Evolutionary conservation across 2,888 invertebrate species (phyloP).

Genomic region (Nephrotoma appendiculata): DNA sequence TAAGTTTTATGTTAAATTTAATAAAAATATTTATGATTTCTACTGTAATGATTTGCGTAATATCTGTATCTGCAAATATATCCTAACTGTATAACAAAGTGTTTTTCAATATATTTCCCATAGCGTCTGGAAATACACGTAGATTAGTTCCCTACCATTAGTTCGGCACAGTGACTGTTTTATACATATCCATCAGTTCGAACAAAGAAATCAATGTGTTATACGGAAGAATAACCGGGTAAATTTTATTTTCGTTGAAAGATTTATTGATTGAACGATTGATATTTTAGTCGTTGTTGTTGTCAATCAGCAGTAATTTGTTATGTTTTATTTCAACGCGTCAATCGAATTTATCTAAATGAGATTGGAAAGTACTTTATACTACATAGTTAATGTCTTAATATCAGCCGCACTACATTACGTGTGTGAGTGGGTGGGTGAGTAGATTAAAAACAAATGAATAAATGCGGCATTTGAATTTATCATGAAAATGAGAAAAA

Average conservation of each 20-base stretch:
- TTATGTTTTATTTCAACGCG: background rate
- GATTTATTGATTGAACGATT: background rate
- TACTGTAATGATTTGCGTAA: background rate
- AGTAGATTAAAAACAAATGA: background rate
- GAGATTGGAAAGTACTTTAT: background rate
- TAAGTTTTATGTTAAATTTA: background rate
- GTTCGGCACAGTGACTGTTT: too few relatives aligned
- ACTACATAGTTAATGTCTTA: background rate
- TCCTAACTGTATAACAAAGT: background rate
- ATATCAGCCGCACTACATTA: background rate
- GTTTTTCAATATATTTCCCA: background rate
- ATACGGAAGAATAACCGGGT: background rate
- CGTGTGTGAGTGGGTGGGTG: background rate
- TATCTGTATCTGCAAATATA: background rate
- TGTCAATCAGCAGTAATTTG: background rate
- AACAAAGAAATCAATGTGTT: background rate
- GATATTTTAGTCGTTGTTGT: background rate
- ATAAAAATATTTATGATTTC: background rate
- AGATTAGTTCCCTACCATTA: too few relatives aligned
- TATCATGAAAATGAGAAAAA: background rate
- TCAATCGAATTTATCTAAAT: background rate
- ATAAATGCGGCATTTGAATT: background rate
- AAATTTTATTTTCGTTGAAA: background rate
- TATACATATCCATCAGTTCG: background rate
- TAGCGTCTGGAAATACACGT: too few relatives aligned